Percentiles rank a stretch among this genome's conserved stretches.
Conservation (phyloP, 2,888 invertebrate species). For the Tachina lurida region DNA sequence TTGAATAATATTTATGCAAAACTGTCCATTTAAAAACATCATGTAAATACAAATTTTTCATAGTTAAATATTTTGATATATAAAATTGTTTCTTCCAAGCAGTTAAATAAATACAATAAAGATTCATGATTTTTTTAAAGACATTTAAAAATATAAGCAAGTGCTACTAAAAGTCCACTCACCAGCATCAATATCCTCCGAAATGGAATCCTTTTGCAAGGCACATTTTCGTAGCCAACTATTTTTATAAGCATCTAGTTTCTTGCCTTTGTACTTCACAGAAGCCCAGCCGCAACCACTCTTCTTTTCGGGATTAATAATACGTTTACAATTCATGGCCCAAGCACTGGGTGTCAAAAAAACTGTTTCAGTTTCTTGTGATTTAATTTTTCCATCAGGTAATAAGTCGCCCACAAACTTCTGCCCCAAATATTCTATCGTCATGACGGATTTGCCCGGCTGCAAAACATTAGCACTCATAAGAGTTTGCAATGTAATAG, state of each 20-base stretch:
- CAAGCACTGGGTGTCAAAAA: constrained; percentile 96
- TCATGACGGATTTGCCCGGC: constrained; percentile 92
- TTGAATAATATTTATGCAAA: too few relatives aligned
- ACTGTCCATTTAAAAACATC: too few relatives aligned
- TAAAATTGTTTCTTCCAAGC: too few relatives aligned
- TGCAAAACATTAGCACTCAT: constrained; percentile 92
- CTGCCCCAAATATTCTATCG: constrained; percentile 96
- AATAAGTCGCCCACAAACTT: constrained; percentile 94
- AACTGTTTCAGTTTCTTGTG: constrained; percentile 93
- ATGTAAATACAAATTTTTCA: too few relatives aligned
- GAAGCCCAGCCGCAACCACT: constrained; percentile 97
- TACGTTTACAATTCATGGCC: constrained; percentile 95
- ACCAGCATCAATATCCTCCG: constrained; percentile 79
- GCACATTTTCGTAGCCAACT: constrained; percentile 90
- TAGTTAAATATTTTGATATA: too few relatives aligned
- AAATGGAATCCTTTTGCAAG: constrained; percentile 84
- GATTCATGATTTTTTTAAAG: not conserved
- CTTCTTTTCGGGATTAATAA: constrained; percentile 95
- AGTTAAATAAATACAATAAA: too few relatives aligned
- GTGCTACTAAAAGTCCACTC: constrained; percentile 35
- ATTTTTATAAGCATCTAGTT: constrained; percentile 94
- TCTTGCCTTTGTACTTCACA: constrained; percentile 93
- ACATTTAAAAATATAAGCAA: not conserved
- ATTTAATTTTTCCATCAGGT: constrained; percentile 93
- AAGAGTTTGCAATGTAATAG: constrained; percentile 93